Percentiles rank a stretch among this genome's conserved stretches.
These are phyloP conservation scores for Zelostemma sp. DNA, from an alignment of 1,140 invertebrate genomes.

Conservation along the genomic window DNA sequence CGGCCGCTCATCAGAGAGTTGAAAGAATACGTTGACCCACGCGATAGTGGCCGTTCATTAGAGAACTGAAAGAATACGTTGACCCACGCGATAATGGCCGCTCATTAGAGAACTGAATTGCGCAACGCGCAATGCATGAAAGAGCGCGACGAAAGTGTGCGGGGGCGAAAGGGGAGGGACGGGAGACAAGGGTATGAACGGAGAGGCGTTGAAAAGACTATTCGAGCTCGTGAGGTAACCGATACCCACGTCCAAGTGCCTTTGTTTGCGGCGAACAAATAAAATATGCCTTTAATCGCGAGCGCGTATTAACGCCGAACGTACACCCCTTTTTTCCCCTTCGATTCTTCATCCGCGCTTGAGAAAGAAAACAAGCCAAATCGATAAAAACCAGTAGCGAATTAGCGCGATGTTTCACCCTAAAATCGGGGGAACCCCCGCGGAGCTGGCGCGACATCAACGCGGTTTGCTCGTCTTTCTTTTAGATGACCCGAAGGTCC, in stretches of 20 bases:
- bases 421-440: constrained; percentile 61
- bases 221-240: constrained; percentile 31
- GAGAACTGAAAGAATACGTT: neutral
- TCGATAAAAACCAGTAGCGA: constrained; percentile 36
- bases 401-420: constrained; percentile 62
- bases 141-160: constrained; percentile 15
- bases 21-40: constrained; percentile 2
- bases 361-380: neutral
- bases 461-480: constrained; percentile 22
- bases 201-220: constrained; percentile 36
- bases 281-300: constrained; percentile 27
- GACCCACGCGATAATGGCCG: neutral
- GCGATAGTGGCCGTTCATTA: constrained; percentile 4
- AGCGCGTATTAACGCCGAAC: neutral
- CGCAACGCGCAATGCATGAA: no score
- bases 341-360: neutral
- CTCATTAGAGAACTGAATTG: constrained; percentile 15
- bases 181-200: constrained; percentile 2
- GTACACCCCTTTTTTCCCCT: neutral
- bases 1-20: constrained; percentile 11
- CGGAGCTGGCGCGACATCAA: constrained; percentile 60
- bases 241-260: constrained; percentile 19
- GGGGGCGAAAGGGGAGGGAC: constrained; percentile 3
- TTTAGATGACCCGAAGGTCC: constrained; percentile 14
- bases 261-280: constrained; percentile 30